Base-by-base conservation (phyloP, 2,888 invertebrate species). In the Leptinotarsa peninsularis region DNA sequence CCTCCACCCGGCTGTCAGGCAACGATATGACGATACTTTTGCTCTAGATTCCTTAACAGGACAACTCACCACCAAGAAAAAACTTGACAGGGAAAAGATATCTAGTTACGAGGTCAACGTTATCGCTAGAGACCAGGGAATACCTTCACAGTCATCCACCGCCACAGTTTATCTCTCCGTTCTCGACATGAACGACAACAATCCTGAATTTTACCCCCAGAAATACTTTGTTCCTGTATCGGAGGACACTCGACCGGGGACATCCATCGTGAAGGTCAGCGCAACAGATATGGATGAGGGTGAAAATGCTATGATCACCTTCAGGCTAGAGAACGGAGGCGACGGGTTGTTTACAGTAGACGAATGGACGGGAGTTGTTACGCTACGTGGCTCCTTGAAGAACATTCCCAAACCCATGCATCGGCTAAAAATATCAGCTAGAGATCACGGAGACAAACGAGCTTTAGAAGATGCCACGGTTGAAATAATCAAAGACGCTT, bases 141-240 rank as follows among this genome's bases (percentile, higher is more conserved):
- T 93, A 83, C 96, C 96, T 49, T 94, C 96, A 0, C 94, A 96
- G 86, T 96, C 96, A 21, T 96, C 98, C 10, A 96, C 96, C 0
- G 96, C 97, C 13, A 95, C 96, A 1, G 93, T 98, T 70, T 91
- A 92, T 84, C 88, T 98, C 7, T 93, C 90, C 80, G 92, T 98
- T 21, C 90, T 93, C 76, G 98, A 98, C 88, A 93, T 96, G 17
- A 98, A 98, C 88, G 98, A 98, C 88, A 98, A 98, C 87, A 92
- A 92, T 82, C 98, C 98, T 0, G 92, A 93, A 84, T 98, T 98
- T 89, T 98, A 98, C 89, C 98, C 98, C 0, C 92, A 92, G 85
- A 92, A 93, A 84, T 98, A 98, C 88, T 94, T 96, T 85, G 91
- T 95, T 81, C 91, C 93, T 63, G 90, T 97, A 63, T 90, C 92